These are phyloP conservation scores for Acridotheres tristis DNA, from an alignment of 2,797 vertebrate species.

Conservation along the genomic window DNA sequence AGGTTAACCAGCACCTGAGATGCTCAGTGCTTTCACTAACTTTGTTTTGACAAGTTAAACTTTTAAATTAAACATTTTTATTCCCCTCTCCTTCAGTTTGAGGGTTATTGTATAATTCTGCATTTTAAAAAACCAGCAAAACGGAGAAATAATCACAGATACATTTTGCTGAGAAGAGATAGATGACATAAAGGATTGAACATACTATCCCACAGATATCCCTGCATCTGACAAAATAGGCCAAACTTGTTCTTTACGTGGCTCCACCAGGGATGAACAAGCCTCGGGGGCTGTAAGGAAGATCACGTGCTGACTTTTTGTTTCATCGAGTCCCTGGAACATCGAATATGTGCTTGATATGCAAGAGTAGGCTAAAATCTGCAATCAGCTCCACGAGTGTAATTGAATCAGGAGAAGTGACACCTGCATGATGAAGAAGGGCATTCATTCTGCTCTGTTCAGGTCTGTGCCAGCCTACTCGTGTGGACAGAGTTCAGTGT, in stretches of 20 bases:
- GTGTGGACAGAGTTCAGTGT: not conserved
- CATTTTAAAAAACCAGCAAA: not conserved
- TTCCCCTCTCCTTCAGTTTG: not conserved
- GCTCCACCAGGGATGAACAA: not conserved
- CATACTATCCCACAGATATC: not conserved
- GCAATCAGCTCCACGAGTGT: slow-evolving; percentile 35
- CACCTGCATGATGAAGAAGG: slow-evolving; percentile 47
- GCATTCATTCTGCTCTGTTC: slow-evolving; percentile 38
- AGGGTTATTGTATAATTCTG: not conserved
- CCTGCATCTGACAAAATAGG: slow-evolving; percentile 14
- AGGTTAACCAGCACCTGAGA: slow-evolving; percentile 50
- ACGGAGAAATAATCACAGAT: not conserved
- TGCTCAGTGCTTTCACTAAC: not conserved
- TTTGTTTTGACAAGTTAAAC: slow-evolving; percentile 15
- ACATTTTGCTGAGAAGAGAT: slow-evolving; percentile 19
- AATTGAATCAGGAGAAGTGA: slow-evolving; percentile 56
- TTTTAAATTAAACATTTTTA: slow-evolving; percentile 1
- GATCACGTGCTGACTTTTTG: slow-evolving; percentile 3
- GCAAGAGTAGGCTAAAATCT: slow-evolving; percentile 55
- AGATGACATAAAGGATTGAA: slow-evolving; percentile 30
- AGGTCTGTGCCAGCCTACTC: slow-evolving; percentile 22
- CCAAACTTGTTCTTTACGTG: not conserved
- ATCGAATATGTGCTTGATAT: slow-evolving; percentile 44
- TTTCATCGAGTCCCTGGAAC: slow-evolving; percentile 28
- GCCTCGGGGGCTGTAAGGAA: slow-evolving; percentile 4